These are phyloP conservation scores for Acanthisitta chloris DNA, from an alignment of 2,113 vertebrate genomes.

Conservation along the genomic window DNA sequence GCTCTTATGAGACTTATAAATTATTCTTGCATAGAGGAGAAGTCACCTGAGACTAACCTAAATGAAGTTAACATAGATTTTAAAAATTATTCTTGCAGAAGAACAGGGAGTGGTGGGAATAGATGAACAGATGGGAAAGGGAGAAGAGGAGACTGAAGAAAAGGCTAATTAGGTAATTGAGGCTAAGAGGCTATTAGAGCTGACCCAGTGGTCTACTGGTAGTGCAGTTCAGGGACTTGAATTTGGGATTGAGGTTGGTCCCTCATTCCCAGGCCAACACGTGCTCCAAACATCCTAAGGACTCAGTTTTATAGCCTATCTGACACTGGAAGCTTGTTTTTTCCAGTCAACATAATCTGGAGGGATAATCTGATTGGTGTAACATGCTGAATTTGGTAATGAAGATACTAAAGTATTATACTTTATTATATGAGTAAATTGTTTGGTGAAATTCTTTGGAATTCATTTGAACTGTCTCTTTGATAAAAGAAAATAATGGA, in stretches of 20 bases:
- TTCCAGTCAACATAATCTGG: not conserved
- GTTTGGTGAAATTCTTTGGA: not conserved
- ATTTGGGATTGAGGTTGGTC: conserved; percentile 23
- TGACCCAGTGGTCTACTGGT: conserved; percentile 57
- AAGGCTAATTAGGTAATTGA: conserved; percentile 70
- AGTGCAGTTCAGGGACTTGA: conserved; percentile 24
- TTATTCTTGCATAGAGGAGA: conserved; percentile 57
- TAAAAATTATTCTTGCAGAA: conserved; percentile 65
- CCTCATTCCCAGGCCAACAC: not conserved
- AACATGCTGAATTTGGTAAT: not conserved
- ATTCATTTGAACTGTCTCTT: not conserved
- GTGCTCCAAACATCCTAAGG: not conserved
- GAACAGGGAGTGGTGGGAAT: conserved; percentile 66
- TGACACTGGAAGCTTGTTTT: not conserved
- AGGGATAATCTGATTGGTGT: not conserved
- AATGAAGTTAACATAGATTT: conserved; percentile 72
- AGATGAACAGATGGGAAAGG: conserved; percentile 67
- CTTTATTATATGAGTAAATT: not conserved
- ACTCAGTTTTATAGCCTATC: not conserved
- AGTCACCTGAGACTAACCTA: conserved; percentile 62
- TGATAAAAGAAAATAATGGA: not conserved
- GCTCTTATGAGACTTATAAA: conserved; percentile 58
- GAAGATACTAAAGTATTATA: not conserved
- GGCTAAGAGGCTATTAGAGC: conserved; percentile 67
- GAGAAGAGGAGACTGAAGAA: conserved; percentile 49